Percentiles rank a stretch among this genome's conserved stretches.
phyloP scores from a whole-genome alignment of 1,140 invertebrate species.

The Calosoma granatense region DNA sequence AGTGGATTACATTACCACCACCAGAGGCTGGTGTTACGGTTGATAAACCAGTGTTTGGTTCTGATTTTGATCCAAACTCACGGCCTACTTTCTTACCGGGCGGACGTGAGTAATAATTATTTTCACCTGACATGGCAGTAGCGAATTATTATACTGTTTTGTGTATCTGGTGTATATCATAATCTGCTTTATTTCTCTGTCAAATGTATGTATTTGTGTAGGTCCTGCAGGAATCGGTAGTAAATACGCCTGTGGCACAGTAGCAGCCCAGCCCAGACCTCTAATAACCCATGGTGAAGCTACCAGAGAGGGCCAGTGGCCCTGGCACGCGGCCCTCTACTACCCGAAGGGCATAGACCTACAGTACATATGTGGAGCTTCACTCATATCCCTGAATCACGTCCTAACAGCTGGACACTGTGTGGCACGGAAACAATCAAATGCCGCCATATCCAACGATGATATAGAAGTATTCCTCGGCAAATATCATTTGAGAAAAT shows the following conservation, averaged over 20 bases:
- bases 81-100: background rate
- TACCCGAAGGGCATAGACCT: conserved; percentile 27
- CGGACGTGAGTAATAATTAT: background rate
- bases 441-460: conserved; percentile 21
- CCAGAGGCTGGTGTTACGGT: background rate
- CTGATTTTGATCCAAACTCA: background rate
- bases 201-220: background rate
- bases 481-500: conserved; percentile 30
- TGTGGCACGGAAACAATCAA: conserved; percentile 36
- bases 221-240: background rate
- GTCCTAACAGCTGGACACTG: conserved; percentile 81
- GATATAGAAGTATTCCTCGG: conserved; percentile 29
- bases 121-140: background rate
- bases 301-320: conserved; percentile 29
- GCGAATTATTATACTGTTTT: too few relatives aligned
- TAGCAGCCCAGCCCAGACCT: conserved; percentile 20
- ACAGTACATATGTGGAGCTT: conserved; percentile 64
- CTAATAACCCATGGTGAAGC: conserved; percentile 30
- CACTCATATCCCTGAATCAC: conserved; percentile 59
- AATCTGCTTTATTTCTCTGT: background rate
- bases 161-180: background rate
- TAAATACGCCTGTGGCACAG: background rate
- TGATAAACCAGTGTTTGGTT: background rate
- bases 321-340: conserved; percentile 30
- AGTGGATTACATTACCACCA: background rate